phyloP scores from a whole-genome alignment of 2,113 vertebrate species.

The Oreotragus oreotragus region DNA sequence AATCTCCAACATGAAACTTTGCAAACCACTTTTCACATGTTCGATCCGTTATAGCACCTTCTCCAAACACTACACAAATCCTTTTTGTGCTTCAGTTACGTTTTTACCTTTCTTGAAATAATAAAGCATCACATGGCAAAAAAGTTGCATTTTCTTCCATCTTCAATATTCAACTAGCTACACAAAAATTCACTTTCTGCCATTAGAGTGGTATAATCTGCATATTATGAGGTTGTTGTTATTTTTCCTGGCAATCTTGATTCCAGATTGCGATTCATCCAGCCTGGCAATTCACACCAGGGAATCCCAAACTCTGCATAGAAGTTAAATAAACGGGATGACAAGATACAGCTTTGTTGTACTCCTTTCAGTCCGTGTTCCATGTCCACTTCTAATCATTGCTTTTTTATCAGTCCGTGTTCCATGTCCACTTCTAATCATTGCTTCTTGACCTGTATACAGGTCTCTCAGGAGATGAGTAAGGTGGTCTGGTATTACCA shows the following conservation, averaged over 20 bases:
- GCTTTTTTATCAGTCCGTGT: neutral
- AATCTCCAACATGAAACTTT: neutral
- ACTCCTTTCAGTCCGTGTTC: no score
- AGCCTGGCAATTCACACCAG: no score
- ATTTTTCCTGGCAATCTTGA: neutral
- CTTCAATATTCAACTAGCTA: neutral
- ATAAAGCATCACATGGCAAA: neutral
- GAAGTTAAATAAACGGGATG: no score
- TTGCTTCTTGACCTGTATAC: neutral
- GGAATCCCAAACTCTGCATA: no score
- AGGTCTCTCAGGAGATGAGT: neutral
- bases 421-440: neutral
- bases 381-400: neutral
- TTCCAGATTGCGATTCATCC: no score
- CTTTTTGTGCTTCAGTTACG: neutral
- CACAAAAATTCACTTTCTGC: neutral
- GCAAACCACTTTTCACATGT: neutral
- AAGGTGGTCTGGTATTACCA: neutral
- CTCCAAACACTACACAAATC: neutral
- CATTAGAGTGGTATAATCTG: neutral
- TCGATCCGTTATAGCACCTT: neutral
- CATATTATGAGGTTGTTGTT: neutral
- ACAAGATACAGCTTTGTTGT: no score
- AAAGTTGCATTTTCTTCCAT: neutral
- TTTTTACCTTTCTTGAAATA: neutral